Conservation (phyloP, 2,797 vertebrate species). For the Neopelma chrysocephalum region DNA sequence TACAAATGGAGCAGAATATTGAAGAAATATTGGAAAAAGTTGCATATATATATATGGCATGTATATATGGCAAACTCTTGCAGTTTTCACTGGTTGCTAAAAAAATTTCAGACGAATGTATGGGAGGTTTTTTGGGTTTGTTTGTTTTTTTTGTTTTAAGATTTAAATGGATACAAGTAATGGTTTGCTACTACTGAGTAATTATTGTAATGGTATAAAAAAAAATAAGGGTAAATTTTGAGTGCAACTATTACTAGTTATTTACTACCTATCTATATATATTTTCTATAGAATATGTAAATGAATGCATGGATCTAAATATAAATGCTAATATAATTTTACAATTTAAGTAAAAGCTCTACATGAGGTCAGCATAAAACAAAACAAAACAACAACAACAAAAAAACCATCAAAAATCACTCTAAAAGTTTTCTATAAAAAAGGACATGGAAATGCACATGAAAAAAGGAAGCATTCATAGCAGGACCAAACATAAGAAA, state of each 20-base stretch:
- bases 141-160: not conserved
- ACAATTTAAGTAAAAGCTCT: not conserved
- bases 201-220: not conserved
- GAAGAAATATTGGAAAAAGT: not conserved
- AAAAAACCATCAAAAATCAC: not conserved
- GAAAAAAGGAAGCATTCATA: not conserved
- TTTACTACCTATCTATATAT: not conserved
- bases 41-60: not conserved
- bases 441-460: not conserved
- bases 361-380: not conserved
- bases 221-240: not conserved
- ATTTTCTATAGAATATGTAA: not conserved
- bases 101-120: not conserved
- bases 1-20: not conserved
- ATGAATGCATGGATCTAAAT: not conserved
- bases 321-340: not conserved
- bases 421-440: not conserved
- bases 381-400: not conserved
- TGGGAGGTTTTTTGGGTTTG: accelerated
- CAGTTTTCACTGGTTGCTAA: not conserved
- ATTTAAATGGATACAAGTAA: not conserved
- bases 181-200: not conserved
- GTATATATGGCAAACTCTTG: not conserved
- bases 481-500: not conserved
- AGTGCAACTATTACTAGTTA: not conserved